A percentile compares a stretch with the other conserved stretches of the same genome.
Evolutionary conservation across 1,140 invertebrate genomes (phyloP).

Genomic region (Limonius californicus): DNA sequence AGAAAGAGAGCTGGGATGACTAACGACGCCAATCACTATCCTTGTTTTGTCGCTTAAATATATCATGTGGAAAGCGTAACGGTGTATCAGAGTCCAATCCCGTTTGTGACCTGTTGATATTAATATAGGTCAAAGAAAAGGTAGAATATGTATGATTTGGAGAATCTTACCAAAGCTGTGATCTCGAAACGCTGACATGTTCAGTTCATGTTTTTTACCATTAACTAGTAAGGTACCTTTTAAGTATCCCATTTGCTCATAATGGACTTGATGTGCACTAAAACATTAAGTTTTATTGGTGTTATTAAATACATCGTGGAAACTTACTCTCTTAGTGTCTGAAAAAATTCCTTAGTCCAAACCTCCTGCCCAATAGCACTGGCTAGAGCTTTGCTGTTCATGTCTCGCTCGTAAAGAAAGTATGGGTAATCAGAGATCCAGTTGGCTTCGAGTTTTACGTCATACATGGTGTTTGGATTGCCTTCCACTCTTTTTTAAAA

Average conservation of each 20-base stretch:
- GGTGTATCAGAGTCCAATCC: slow-evolving; percentile 67
- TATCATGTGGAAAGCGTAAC: slow-evolving; percentile 68
- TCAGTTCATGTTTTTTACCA: slow-evolving; percentile 48
- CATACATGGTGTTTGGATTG: slow-evolving; percentile 45
- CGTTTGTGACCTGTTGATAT: slow-evolving; percentile 56
- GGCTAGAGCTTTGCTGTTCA: slow-evolving; percentile 56
- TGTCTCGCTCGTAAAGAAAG: slow-evolving; percentile 67
- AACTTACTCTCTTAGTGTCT: slow-evolving; percentile 56
- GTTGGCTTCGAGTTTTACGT: slow-evolving; percentile 52
- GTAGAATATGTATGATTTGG: background rate
- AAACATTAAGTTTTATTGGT: slow-evolving; percentile 24
- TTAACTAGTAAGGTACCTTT: slow-evolving; percentile 54
- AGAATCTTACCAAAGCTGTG: slow-evolving; percentile 62
- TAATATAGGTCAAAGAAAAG: background rate
- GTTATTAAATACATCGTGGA: background rate
- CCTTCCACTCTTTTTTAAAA: slow-evolving; percentile 33
- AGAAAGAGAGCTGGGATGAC: slow-evolving; percentile 60
- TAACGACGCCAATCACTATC: slow-evolving; percentile 61
- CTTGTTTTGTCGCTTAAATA: slow-evolving; percentile 59
- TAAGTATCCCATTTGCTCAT: slow-evolving; percentile 66
- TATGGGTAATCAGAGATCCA: slow-evolving; percentile 51
- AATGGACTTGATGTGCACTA: slow-evolving; percentile 69
- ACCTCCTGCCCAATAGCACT: slow-evolving; percentile 61
- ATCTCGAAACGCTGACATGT: slow-evolving; percentile 59
- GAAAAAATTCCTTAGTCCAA: slow-evolving; percentile 63